Evolutionary conservation across 92 coral and sea anemone genomes (phyloP), one percentile per base, ranked within the genome.

Genomic region (Epizoanthus ramosus): DNA sequence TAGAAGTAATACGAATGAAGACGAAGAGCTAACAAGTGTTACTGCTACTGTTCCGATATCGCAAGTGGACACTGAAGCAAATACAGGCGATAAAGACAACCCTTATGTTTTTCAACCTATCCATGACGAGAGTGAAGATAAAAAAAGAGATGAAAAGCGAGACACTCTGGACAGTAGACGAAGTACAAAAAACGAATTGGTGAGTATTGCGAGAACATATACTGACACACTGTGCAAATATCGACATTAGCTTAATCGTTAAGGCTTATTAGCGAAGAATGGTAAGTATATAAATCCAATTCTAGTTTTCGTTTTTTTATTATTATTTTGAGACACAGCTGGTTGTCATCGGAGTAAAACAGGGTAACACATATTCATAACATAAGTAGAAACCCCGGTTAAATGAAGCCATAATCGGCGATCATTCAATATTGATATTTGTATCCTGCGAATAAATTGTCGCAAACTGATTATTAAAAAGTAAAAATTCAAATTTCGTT

Each of bases 151-250:
- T 12, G 65, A 77, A 22, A 5, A 1, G 2, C 6, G n/a, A 60
- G 82, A 77, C 6, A 69, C n/a, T 15, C 14, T 60, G 15, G 82
- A 59, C 22, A 77, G 16, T 53, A 60, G 67, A 14, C 33, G 57
- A 61, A 77, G 45, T 37, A 77, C 82, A 23, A 77, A 77, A 61
- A 77, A 77, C 59, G 71, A 68, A 17, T 41, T 77, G 82, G 82
- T 77, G 41, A 77, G 82, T 61, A 31, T n/a, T 8, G 35, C 6
- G 43, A 37, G 0, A 37, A 22, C 43, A 57, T 57, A 77, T 24
- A 69, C n/a, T n/a, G n/a, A 12, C 53, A 53, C 25, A 39, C 39
- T 60, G 41, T 39, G 57, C 71, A 60, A 77, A 77, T 35, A 60
- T 65, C 39, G 15, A 21, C 70, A 76, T 76, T 76, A 76, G 31